These are phyloP conservation scores for Percopsis transmontana DNA, from an alignment of 2,113 vertebrate species.

Conservation along the genomic window DNA sequence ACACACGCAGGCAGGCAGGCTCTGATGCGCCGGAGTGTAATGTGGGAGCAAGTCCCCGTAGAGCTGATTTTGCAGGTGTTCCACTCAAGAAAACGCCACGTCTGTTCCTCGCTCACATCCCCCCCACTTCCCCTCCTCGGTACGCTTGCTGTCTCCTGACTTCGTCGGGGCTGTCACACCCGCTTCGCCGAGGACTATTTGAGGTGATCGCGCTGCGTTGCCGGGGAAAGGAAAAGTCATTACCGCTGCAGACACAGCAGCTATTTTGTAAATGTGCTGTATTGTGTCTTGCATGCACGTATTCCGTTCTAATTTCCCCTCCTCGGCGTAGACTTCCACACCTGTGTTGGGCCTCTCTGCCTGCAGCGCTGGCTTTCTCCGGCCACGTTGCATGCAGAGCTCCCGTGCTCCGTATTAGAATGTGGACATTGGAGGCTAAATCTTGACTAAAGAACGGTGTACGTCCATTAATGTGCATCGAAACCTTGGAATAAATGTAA, in stretches of 20 bases:
- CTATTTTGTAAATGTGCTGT: slow-evolving; percentile 68
- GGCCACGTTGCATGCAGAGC: slow-evolving; percentile 48
- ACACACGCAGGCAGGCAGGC: slow-evolving; percentile 61
- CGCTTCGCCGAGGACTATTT: slow-evolving; percentile 55
- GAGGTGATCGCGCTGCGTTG: slow-evolving; percentile 63
- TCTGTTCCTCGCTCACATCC: slow-evolving; percentile 68
- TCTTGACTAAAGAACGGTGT: too few species aligned
- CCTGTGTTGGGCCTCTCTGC: slow-evolving; percentile 45
- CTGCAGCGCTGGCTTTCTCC: slow-evolving; percentile 58
- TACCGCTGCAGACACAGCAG: slow-evolving; percentile 68
- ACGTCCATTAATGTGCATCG: too few species aligned
- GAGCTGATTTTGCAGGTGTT: slow-evolving; percentile 96
- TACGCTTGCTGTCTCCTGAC: slow-evolving; percentile 91
- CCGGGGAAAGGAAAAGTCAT: slow-evolving; percentile 59
- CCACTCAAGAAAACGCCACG: slow-evolving; percentile 87
- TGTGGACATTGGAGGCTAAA: too few species aligned
- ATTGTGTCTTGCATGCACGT: slow-evolving; percentile 42
- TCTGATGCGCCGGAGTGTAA: slow-evolving; percentile 89
- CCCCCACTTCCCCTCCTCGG: slow-evolving; percentile 75
- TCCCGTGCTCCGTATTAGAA: slow-evolving; percentile 15
- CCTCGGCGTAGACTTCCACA: too few species aligned
- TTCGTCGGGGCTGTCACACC: slow-evolving; percentile 90
- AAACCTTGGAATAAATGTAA: too few species aligned
- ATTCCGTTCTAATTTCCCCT: too few species aligned
- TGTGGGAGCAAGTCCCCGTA: slow-evolving; percentile 86